A percentile compares a stretch with the other conserved stretches of the same genome.
Evolutionary conservation across 2,797 vertebrate genomes (phyloP).

Genomic region (Mormyrops attenuatus): DNA sequence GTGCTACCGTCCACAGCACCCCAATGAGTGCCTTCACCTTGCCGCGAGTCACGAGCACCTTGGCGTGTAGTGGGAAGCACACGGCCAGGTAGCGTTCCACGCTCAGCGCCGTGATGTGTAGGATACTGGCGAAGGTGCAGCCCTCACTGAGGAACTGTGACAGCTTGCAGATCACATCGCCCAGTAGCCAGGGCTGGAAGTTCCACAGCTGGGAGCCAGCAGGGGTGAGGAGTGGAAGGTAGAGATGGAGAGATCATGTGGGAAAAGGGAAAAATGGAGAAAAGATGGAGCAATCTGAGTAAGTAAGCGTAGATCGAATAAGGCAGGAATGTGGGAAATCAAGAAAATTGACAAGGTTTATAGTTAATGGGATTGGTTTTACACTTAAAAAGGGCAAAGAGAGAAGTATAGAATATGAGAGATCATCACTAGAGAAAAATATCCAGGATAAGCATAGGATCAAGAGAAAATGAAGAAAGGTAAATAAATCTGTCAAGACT

Average conservation of each 20-base stretch:
- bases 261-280: not conserved
- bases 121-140: constrained; percentile 34
- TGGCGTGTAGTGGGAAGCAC: constrained; percentile 35
- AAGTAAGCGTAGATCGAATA: not conserved
- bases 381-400: not conserved
- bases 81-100: constrained; percentile 34
- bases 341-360: not conserved
- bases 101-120: constrained; percentile 35
- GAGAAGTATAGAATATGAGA: not conserved
- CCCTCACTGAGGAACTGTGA: constrained; percentile 32
- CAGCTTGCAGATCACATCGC: constrained; percentile 27
- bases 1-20: constrained; percentile 25
- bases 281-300: not conserved
- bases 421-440: not conserved
- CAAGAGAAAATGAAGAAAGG: not conserved
- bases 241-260: not conserved
- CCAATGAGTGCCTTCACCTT: constrained; percentile 22
- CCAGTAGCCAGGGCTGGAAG: constrained; percentile 27
- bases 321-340: not conserved
- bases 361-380: not conserved
- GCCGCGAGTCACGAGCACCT: constrained; percentile 26
- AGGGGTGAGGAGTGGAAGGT: not conserved
- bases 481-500: not conserved
- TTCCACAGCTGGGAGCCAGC: constrained; percentile 25
- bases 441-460: not conserved